Evolutionary conservation across 1,140 invertebrate species (phyloP), one percentile per base, ranked within the genome.

Genomic region (Epicauta chinensis): DNA sequence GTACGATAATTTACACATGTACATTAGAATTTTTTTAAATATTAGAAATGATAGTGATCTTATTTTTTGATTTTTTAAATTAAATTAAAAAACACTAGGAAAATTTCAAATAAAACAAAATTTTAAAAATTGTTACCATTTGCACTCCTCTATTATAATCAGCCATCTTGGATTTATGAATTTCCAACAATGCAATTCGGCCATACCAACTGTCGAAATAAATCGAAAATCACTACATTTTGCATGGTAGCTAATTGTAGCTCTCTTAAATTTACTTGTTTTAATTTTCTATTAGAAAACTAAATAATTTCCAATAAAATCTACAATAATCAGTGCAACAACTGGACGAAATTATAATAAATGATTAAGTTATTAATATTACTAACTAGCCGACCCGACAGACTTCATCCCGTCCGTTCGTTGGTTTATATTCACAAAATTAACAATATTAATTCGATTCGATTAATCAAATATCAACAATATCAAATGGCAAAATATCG

Each of bases 151-250:
- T 44, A 53, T 44, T 32, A 51, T 16, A 47, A 51, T 43, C 55
- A 53, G 61, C 61, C 61, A 63, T 63, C 55, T 63, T 63, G 47
- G 35, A 59, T 55, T 50, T 23, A 23, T 7, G 23, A 39, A 59
- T 61, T 59, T 63, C 61, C 61, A 61, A 63, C 56, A 63, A 59
- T 61, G 61, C 61, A 56, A 14, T 41, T 37, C 45, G 34, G 34
- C 37, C 29, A 12, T 37, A 14, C 51, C 41, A 51, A 43, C 35
- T 15, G 12, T 2, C 36, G 6, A 32, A 31, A n/a, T 40, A 1
- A 49, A 13, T 12, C 12, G 11, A 34, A 34, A n/a, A n/a, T 34
- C 12, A 2, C 32, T 11, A 34, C 10, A 34, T 11, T n/a, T 34
- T 7, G 6, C 32, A n/a, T 34, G n/a, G n/a, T 10, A n/a, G 6